Evolutionary conservation across 2,797 vertebrate species (phyloP).

Genomic region (Zonotrichia albicollis): DNA sequence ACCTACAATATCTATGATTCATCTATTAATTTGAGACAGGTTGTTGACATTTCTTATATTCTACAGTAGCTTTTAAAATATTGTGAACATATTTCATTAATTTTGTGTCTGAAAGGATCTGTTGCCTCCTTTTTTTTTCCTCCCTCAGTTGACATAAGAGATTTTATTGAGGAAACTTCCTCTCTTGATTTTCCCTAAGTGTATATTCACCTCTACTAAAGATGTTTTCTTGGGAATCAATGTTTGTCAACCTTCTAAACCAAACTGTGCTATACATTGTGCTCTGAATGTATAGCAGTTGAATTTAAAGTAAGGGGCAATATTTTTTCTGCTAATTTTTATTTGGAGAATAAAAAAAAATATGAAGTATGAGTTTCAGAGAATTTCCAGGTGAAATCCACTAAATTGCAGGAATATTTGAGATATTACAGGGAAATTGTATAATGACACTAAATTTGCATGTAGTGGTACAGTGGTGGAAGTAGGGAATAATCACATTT

Average conservation of each 20-base stretch:
- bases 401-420: neutral
- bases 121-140: neutral
- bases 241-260: neutral
- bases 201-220: neutral
- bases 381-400: neutral
- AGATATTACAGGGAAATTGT: neutral
- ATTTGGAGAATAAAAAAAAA: neutral
- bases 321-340: neutral
- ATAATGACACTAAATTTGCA: constrained; percentile 2
- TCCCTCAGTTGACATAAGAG: neutral
- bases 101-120: neutral
- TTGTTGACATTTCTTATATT: neutral
- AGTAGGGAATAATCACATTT: neutral
- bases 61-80: neutral
- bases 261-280: neutral
- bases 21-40: neutral
- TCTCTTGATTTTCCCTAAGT: neutral
- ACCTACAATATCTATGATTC: neutral
- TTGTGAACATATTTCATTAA: neutral
- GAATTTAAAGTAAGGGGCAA: neutral
- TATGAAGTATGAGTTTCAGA: neutral
- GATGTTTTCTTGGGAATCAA: neutral
- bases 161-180: neutral
- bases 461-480: neutral
- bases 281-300: neutral